These are phyloP conservation scores for Microchirus variegatus DNA, from an alignment of 2,797 vertebrate genomes.

Conservation along the genomic window DNA sequence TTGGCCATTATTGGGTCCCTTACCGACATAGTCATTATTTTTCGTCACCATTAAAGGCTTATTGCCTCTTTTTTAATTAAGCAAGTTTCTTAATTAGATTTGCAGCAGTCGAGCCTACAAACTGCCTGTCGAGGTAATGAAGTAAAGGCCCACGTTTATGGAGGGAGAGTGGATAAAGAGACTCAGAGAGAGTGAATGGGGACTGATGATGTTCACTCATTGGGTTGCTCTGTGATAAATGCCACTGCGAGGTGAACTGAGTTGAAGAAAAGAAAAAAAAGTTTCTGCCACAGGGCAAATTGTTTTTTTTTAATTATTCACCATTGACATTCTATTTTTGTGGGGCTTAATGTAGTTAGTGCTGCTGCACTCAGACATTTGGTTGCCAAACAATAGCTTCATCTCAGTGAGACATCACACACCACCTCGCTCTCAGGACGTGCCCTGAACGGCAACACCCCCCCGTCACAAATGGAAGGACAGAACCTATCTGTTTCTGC, in stretches of 20 bases:
- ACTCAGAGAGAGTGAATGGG: slow-evolving; percentile 1
- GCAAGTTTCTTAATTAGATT: slow-evolving; percentile 78
- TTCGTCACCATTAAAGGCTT: slow-evolving; percentile 73
- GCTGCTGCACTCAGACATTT: slow-evolving; percentile 49
- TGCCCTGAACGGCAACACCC: slow-evolving; percentile 70
- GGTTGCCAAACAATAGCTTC: slow-evolving; percentile 61
- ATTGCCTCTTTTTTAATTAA: slow-evolving; percentile 81
- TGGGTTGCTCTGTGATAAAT: slow-evolving; percentile 61
- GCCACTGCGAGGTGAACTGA: slow-evolving; percentile 40
- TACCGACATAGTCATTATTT: slow-evolving; percentile 69
- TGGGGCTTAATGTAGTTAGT: slow-evolving; percentile 57
- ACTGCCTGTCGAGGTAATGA: slow-evolving; percentile 70
- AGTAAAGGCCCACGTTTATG: slow-evolving; percentile 61
- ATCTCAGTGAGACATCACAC: slow-evolving; percentile 56
- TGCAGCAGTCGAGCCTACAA: slow-evolving; percentile 65
- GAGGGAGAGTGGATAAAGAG: slow-evolving; percentile 48
- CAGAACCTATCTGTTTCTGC: slow-evolving; percentile 54
- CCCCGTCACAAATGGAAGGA: slow-evolving; percentile 51
- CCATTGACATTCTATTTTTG: slow-evolving; percentile 64
- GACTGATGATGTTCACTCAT: slow-evolving; percentile 63
- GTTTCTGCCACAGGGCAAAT: slow-evolving; percentile 56
- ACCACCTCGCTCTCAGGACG: slow-evolving; percentile 53
- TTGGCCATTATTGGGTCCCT: slow-evolving; percentile 64
- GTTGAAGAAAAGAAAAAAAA: slow-evolving; percentile 4
- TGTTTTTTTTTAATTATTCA: slow-evolving; percentile 68